These are phyloP conservation scores for Drosophila bocqueti DNA, from an alignment of 1,140 invertebrate genomes.

Conservation along the genomic window DNA sequence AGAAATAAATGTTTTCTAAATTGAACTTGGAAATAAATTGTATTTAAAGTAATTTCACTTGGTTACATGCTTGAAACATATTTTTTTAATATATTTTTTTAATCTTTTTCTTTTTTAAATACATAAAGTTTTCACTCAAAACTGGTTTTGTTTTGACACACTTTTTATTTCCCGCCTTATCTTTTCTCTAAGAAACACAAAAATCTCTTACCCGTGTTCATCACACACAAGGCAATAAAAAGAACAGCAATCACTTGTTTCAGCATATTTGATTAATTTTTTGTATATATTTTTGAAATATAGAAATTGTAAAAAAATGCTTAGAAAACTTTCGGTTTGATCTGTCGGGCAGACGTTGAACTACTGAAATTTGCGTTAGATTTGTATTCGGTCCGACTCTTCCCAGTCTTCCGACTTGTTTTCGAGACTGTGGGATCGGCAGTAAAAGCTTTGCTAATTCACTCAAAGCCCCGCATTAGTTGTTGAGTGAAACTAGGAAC, in stretches of 20 bases:
- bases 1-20: not conserved
- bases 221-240: slow-evolving; percentile 62
- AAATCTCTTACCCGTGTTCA: slow-evolving; percentile 64
- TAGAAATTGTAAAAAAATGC: not conserved
- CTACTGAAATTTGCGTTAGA: slow-evolving; percentile 62
- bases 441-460: slow-evolving; percentile 35
- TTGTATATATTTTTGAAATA: not conserved
- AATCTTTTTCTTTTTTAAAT: not conserved
- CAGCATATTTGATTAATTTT: slow-evolving; percentile 46
- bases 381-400: slow-evolving; percentile 9
- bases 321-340: slow-evolving; percentile 13
- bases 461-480: slow-evolving; percentile 32
- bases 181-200: not conserved
- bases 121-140: slow-evolving; percentile 32
- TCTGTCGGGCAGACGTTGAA: slow-evolving; percentile 49
- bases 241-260: slow-evolving; percentile 59
- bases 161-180: not conserved
- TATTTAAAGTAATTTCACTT: not conserved
- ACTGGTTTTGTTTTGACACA: slow-evolving; percentile 45
- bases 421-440: slow-evolving; percentile 14
- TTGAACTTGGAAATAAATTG: not conserved
- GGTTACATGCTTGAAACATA: no score
- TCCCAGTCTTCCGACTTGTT: slow-evolving; percentile 16
- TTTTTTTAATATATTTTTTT: not conserved
- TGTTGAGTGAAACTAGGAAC: slow-evolving; percentile 70